Conservation (phyloP, 2,797 vertebrate species). For the Liasis olivaceus region DNA sequence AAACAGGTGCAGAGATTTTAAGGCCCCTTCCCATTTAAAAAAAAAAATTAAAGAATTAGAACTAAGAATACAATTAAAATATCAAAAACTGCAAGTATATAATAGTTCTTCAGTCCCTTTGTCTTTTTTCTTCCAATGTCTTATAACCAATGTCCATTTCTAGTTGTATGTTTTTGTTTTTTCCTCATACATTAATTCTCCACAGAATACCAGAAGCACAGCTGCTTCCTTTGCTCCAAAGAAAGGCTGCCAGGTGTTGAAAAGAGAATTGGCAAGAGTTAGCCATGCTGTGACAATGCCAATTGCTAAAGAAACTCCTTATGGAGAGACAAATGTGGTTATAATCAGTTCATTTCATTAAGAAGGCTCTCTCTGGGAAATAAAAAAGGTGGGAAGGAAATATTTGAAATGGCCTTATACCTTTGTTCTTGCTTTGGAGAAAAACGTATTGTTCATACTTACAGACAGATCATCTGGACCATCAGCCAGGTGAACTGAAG, state of each 20-base stretch:
- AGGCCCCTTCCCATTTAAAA: background rate
- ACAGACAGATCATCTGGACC: background rate
- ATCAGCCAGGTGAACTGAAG: background rate
- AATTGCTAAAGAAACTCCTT: conserved; percentile 22
- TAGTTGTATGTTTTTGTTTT: conserved; percentile 8
- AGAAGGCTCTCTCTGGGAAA: background rate
- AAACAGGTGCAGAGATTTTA: background rate
- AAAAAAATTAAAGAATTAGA: conserved; percentile 22
- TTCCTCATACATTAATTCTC: conserved; percentile 12
- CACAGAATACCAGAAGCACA: conserved; percentile 26
- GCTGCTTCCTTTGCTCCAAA: conserved; percentile 19
- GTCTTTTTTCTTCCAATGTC: conserved; percentile 1
- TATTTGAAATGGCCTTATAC: background rate
- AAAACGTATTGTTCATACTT: conserved; percentile 3
- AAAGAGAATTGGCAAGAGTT: conserved; percentile 29
- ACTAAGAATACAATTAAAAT: conserved; percentile 41
- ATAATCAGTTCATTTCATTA: background rate
- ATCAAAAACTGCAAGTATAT: conserved; percentile 16
- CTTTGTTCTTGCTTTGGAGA: background rate
- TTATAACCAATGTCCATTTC: background rate
- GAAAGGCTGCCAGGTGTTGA: conserved; percentile 26
- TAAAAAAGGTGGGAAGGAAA: background rate
- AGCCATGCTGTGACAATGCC: background rate
- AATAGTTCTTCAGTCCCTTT: background rate
- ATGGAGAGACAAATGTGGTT: background rate